Percentiles rank a stretch among this genome's conserved stretches.
These are phyloP conservation scores for Leptogaster cylindrica DNA, from an alignment of 2,888 invertebrate species.

Conservation along the genomic window DNA sequence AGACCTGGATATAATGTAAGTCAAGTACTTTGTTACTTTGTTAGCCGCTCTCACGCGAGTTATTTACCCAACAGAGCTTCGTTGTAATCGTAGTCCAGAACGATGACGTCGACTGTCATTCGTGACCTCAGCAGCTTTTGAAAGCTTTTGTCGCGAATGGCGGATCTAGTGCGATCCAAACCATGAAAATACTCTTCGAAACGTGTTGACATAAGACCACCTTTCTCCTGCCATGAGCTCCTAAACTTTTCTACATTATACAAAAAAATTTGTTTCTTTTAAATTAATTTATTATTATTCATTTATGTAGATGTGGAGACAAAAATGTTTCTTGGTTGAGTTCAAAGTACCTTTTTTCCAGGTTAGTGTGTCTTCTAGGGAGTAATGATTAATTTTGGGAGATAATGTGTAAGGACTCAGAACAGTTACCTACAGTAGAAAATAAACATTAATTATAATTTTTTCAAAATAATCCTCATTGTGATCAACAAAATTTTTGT, in stretches of 20 bases:
- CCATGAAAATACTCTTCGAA: conserved; percentile 38
- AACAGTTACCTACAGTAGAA: conserved; percentile 32
- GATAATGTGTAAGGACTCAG: conserved; percentile 23
- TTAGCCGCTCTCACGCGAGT: neutral
- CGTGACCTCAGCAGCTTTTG: conserved; percentile 25
- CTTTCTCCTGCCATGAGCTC: neutral
- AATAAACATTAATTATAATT: too few species aligned
- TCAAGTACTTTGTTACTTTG: neutral
- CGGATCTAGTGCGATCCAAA: conserved; percentile 27
- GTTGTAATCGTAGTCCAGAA: conserved; percentile 46
- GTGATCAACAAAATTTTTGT: too few species aligned
- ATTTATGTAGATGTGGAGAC: neutral
- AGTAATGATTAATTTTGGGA: conserved; percentile 18
- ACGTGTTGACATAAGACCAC: conserved; percentile 9
- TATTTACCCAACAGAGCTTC: conserved; percentile 44
- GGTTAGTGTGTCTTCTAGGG: conserved; percentile 1
- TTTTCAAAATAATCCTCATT: too few species aligned
- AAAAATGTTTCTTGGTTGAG: too few species aligned
- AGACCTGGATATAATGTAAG: conserved; percentile 24
- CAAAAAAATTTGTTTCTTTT: neutral
- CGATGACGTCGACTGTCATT: conserved; percentile 35
- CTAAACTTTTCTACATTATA: conserved; percentile 4
- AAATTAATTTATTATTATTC: neutral
- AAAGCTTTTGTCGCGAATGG: conserved; percentile 39
- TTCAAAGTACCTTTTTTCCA: conserved; percentile 19